Evolutionary conservation across 2,113 vertebrate genomes (phyloP).

Genomic region (Elaphurus davidianus): DNA sequence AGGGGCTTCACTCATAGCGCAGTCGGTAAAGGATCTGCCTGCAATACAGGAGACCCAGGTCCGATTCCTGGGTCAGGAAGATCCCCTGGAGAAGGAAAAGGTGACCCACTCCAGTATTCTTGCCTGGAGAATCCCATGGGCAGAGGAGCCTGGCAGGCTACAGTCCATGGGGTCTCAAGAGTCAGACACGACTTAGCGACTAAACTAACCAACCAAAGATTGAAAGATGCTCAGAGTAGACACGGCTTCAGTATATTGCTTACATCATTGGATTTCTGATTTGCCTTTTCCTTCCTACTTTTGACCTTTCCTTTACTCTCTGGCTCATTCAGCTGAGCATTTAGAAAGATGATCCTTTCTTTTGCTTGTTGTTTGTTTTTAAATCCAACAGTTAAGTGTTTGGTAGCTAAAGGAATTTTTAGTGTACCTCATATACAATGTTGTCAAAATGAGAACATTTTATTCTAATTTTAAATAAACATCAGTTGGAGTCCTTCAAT

Average conservation of each 20-base stretch:
- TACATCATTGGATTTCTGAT: background rate
- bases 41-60: fast-evolving
- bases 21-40: background rate
- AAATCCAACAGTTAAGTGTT: background rate
- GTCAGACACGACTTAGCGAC: background rate
- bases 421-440: background rate
- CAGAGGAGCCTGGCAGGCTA: background rate
- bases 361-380: background rate
- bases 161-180: background rate
- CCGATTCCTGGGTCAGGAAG: background rate
- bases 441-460: background rate
- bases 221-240: background rate
- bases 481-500: background rate
- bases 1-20: background rate
- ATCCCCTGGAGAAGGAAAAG: background rate
- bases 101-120: background rate
- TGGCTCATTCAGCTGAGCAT: background rate
- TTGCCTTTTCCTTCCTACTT: background rate
- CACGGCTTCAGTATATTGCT: background rate
- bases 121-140: background rate
- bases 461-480: background rate
- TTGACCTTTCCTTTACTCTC: background rate
- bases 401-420: background rate
- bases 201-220: background rate
- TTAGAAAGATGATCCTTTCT: background rate